Conservation (phyloP, 2,888 invertebrate species). For the Bombyx huttoni region DNA sequence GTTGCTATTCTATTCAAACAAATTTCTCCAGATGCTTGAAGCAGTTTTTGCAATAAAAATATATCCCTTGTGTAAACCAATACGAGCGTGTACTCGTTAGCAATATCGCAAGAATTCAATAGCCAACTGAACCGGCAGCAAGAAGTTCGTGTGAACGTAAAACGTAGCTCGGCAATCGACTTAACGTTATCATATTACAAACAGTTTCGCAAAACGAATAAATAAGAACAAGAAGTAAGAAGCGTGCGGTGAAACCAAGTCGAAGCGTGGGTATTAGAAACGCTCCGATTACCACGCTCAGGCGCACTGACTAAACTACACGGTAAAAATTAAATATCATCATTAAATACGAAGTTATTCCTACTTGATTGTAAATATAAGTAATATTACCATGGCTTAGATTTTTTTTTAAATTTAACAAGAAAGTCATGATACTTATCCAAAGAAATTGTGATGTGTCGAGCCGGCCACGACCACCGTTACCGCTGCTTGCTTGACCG, state of each 20-base stretch:
- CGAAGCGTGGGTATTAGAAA: slow-evolving; percentile 71
- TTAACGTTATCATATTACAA: slow-evolving; percentile 70
- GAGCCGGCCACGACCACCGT: slow-evolving; percentile 33
- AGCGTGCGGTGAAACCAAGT: slow-evolving; percentile 70
- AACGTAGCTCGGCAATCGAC: slow-evolving; percentile 41
- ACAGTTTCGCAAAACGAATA: slow-evolving; percentile 71
- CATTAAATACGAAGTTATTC: too few species aligned
- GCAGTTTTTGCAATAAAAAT: slow-evolving; percentile 4
- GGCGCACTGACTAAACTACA: slow-evolving; percentile 14
- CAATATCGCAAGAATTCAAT: slow-evolving; percentile 54
- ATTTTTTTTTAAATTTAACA: too few species aligned
- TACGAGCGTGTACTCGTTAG: slow-evolving; percentile 28
- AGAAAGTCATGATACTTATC: background rate
- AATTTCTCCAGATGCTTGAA: background rate
- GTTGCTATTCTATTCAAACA: slow-evolving; percentile 18
- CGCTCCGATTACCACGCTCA: slow-evolving; percentile 67
- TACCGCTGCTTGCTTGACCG: slow-evolving; percentile 63
- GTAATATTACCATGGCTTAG: too few species aligned
- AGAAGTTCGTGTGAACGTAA: slow-evolving; percentile 58
- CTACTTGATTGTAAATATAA: too few species aligned
- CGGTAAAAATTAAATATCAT: too few species aligned
- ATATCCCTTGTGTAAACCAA: slow-evolving; percentile 35
- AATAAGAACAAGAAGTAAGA: slow-evolving; percentile 66
- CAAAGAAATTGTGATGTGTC: slow-evolving; percentile 32
- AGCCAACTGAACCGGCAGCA: slow-evolving; percentile 43